A percentile compares a stretch with the other conserved stretches of the same genome.
phyloP scores from a whole-genome alignment of 2,888 invertebrate species.

The Panopea generosa region DNA sequence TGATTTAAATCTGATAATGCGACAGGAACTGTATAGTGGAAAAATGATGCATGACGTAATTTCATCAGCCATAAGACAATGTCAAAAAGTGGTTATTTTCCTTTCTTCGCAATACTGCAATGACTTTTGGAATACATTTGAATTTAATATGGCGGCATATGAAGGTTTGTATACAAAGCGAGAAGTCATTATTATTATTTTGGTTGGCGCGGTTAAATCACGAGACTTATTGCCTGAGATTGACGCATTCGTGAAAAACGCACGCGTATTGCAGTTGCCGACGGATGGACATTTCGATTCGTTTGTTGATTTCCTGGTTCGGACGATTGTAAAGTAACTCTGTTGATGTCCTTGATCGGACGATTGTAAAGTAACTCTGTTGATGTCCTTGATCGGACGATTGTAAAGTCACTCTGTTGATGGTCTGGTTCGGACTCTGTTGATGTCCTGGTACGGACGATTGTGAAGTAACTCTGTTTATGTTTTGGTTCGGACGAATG shows the following conservation, averaged over 20 bases:
- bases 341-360: no score
- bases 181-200: conserved; percentile 26
- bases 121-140: conserved; percentile 51
- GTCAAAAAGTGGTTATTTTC: conserved; percentile 40
- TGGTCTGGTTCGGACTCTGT: no score
- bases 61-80: conserved; percentile 22
- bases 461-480: no score
- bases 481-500: no score
- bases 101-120: conserved; percentile 33
- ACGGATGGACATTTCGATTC: background rate
- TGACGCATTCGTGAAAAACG: conserved; percentile 11
- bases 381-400: no score
- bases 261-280: background rate
- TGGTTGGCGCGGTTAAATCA: conserved; percentile 21
- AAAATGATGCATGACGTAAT: conserved; percentile 24
- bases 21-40: conserved; percentile 26
- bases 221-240: conserved; percentile 20
- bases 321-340: no score
- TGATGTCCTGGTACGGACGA: no score
- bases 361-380: no score
- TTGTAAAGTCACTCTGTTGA: no score
- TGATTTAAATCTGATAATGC: conserved; percentile 19
- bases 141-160: conserved; percentile 50
- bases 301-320: conserved; percentile 5
- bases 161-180: conserved; percentile 53